Conservation (phyloP, 1,140 invertebrate genomes). For the Pseudomyrmex sp. region DNA sequence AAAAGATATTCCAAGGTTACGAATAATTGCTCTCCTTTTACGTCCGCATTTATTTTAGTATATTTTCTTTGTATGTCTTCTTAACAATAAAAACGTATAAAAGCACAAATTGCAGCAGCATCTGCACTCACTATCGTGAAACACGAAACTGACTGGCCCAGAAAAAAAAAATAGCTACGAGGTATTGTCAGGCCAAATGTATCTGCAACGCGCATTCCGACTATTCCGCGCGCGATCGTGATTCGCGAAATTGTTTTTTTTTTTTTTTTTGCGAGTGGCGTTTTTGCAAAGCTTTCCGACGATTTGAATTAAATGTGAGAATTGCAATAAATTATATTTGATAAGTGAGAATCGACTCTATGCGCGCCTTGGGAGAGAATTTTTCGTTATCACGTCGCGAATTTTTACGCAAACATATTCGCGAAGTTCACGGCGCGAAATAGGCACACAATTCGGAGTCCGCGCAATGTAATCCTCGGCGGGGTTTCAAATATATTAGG, state of each 20-base stretch:
- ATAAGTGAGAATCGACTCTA: neutral
- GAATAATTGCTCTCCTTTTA: neutral
- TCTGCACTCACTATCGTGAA: constrained; percentile 34
- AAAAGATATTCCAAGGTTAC: neutral
- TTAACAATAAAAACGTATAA: constrained; percentile 17
- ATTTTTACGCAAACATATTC: constrained; percentile 3
- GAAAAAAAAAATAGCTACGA: constrained; percentile 31
- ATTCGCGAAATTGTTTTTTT: constrained; percentile 22
- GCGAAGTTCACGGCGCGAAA: constrained; percentile 32
- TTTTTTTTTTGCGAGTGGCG: constrained; percentile 1
- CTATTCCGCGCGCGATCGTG: constrained; percentile 8
- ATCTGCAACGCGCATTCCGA: constrained; percentile 14
- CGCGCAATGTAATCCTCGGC: constrained; percentile 39
- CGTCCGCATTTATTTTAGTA: neutral
- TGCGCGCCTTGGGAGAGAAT: neutral
- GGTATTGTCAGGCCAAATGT: constrained; percentile 38
- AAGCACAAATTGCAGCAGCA: constrained; percentile 28
- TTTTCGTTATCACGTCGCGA: neutral
- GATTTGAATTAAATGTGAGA: neutral
- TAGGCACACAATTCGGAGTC: neutral
- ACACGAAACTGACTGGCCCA: constrained; percentile 28
- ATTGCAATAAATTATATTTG: neutral
- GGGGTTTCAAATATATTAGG: constrained; percentile 55
- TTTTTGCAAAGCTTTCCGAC: neutral
- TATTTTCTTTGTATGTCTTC: neutral